Evolutionary conservation across 1,140 invertebrate species (phyloP).

Genomic region (Pogonognathellus flavescens): DNA sequence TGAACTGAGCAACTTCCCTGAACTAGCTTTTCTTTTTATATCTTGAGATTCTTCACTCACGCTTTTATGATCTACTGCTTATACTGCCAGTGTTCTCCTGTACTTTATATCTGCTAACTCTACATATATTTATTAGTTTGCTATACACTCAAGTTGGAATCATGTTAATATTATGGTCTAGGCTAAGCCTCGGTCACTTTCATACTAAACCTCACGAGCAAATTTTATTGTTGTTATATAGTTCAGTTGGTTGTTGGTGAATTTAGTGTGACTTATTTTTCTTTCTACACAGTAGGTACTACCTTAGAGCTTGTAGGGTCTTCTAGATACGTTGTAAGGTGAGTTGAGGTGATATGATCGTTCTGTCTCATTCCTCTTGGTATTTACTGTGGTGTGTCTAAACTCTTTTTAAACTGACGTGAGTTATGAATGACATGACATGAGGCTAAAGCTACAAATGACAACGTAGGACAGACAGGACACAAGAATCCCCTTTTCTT

Average conservation of each 20-base stretch:
- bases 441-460: background rate
- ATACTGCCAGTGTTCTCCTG: no score
- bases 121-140: no score
- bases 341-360: conserved; percentile 7
- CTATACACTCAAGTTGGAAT: background rate
- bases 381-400: background rate
- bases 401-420: background rate
- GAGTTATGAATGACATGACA: background rate
- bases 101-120: no score
- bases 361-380: background rate
- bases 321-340: background rate
- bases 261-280: background rate
- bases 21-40: conserved; percentile 47
- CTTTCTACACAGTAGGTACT: background rate
- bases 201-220: conserved; percentile 35
- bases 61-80: conserved; percentile 21
- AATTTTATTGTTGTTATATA: conserved; percentile 35
- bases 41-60: conserved; percentile 41
- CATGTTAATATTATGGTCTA: background rate
- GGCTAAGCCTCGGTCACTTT: conserved; percentile 33
- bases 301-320: no score
- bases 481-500: background rate
- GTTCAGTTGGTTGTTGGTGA: background rate
- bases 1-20: conserved; percentile 37
- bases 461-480: background rate